Percentiles rank a stretch among this genome's conserved stretches.
Evolutionary conservation across 2,113 vertebrate genomes (phyloP).

Genomic region (Myrmecobius fasciatus): DNA sequence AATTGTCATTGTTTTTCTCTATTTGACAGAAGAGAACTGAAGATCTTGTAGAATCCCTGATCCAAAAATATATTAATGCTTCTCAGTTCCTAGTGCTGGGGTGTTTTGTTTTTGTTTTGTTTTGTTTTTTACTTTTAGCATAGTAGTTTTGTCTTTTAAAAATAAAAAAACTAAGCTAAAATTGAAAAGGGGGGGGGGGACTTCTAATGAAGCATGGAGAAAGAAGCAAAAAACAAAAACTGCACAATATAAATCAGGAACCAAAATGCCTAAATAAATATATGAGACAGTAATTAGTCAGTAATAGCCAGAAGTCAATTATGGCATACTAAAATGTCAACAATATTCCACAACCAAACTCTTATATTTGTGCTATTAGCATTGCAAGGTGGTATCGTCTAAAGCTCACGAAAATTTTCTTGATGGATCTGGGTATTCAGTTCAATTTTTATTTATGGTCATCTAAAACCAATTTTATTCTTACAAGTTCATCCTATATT

Average conservation of each 20-base stretch:
- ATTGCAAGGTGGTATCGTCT: not conserved
- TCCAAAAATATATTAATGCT: not conserved
- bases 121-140: not conserved
- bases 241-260: not conserved
- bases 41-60: not conserved
- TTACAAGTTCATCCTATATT: not conserved
- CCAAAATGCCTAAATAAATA: not conserved
- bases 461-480: not conserved
- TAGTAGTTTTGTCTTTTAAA: not conserved
- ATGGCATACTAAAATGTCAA: not conserved
- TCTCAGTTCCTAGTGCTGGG: not conserved
- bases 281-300: not conserved
- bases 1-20: not conserved
- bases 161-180: not conserved
- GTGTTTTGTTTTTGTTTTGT: not conserved
- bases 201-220: not conserved
- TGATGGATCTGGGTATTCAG: not conserved
- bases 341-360: not conserved
- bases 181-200: not conserved
- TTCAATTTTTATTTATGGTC: not conserved
- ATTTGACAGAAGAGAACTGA: not conserved
- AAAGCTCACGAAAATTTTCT: not conserved
- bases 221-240: not conserved
- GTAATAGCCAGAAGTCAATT: not conserved
- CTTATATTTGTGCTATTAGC: not conserved